phyloP scores from a whole-genome alignment of 2,888 invertebrate species.

The Parnassius smintheus region DNA sequence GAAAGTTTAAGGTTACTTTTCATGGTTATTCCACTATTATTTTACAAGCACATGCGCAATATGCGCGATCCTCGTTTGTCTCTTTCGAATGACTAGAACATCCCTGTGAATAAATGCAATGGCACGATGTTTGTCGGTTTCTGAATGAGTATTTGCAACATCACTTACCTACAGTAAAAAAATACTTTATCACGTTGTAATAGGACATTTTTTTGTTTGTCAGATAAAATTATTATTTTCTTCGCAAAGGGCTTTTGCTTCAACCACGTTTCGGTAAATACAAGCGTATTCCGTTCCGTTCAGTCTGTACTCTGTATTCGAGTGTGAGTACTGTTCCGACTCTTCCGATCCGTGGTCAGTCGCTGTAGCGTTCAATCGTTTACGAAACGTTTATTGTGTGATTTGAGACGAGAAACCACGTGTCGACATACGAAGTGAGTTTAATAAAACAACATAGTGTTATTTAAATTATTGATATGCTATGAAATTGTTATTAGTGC shows the following conservation, averaged over 20 bases:
- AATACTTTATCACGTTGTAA: accelerated
- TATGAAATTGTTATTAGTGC: background rate
- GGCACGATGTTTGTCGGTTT: constrained; percentile 1
- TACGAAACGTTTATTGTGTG: constrained; percentile 22
- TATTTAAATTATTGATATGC: constrained; percentile 3
- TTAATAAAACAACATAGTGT: constrained; percentile 30
- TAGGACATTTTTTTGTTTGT: constrained; percentile 47
- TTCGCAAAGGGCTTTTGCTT: constrained; percentile 49
- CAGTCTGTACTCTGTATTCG: constrained; percentile 42
- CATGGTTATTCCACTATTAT: constrained; percentile 12
- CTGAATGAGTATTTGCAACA: constrained; percentile 1
- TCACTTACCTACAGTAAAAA: constrained; percentile 29
- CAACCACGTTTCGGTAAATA: constrained; percentile 43
- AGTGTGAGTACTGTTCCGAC: constrained; percentile 35
- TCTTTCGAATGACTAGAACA: background rate
- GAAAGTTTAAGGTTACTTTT: constrained; percentile 7
- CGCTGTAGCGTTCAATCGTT: constrained; percentile 22
- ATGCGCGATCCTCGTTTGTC: constrained; percentile 2
- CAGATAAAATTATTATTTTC: constrained; percentile 50
- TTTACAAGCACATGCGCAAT: background rate
- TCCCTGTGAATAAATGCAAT: constrained; percentile 12
- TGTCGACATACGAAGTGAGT: constrained; percentile 45
- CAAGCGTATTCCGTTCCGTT: constrained; percentile 34
- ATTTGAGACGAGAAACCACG: constrained; percentile 38
- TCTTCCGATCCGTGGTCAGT: constrained; percentile 43